A percentile compares a stretch with the other conserved stretches of the same genome.
Conservation (phyloP, 2,888 invertebrate species). For the Eupithecia tripunctaria region DNA sequence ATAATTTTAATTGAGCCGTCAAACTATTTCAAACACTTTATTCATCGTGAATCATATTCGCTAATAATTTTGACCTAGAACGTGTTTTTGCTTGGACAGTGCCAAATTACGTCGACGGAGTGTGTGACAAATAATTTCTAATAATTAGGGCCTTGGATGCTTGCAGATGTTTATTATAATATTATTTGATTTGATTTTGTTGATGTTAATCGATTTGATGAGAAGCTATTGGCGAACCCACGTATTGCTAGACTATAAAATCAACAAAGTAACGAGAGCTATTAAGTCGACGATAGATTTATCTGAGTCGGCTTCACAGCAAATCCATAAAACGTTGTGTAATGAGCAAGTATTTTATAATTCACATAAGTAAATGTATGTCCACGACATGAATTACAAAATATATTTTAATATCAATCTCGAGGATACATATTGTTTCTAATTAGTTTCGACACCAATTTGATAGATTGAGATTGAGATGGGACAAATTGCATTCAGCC, state of each 20-base stretch:
- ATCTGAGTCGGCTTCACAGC: constrained; percentile 46
- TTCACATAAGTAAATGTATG: neutral
- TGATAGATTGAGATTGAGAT: neutral
- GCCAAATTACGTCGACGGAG: constrained; percentile 28
- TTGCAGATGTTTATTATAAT: constrained; percentile 42
- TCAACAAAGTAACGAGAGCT: constrained; percentile 41
- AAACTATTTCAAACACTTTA: neutral
- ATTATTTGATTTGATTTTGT: constrained; percentile 47
- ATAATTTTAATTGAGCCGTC: constrained; percentile 28
- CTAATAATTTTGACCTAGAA: constrained; percentile 29
- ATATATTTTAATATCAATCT: neutral
- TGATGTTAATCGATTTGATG: constrained; percentile 58
- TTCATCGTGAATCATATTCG: constrained; percentile 5
- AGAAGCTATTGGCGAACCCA: constrained; percentile 22
- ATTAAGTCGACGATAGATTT: constrained; percentile 66
- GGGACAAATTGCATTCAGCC: neutral
- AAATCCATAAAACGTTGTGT: neutral
- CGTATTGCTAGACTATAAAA: constrained; percentile 39
- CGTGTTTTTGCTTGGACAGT: constrained; percentile 16
- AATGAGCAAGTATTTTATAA: neutral
- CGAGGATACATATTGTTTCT: neutral
- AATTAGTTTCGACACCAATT: neutral
- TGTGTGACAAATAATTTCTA: constrained; percentile 20
- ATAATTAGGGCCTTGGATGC: constrained; percentile 38
- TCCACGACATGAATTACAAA: neutral